Evolutionary conservation across 2,797 vertebrate genomes (phyloP), one percentile per base, ranked within the genome.

Genomic region (Sciurus vulgaris): DNA sequence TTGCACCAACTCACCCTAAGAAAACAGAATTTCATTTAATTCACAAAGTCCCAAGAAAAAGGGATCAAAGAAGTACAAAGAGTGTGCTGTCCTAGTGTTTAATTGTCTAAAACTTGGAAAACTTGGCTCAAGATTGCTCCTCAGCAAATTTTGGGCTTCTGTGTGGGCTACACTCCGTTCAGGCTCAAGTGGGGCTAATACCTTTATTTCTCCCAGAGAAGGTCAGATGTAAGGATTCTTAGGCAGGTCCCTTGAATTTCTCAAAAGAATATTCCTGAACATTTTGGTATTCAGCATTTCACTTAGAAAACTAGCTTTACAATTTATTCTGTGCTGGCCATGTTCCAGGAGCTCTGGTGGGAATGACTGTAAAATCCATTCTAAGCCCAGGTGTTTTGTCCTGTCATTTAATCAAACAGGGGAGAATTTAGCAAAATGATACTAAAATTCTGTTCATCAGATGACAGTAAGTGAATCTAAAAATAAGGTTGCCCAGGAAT

Each of bases 81-180:
- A 81, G 7, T 86, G n/a, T 26, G 5, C 30, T 38, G 5, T 38
- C 5, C 38, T 94, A 63, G 8, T 18, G 3, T 82, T 44, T 91
- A n/a, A 22, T 24, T 7, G 17, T 79, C 38, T 63, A 54, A 94
- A 85, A 89, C 14, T 63, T 86, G 44, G 38, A 30, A 44, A 83
- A 83, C 15, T 86, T 44, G 24, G 2, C 47, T 92, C 44, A 85
- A 85, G n/a, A 72, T 41, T 72, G 47, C 24, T 69, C n/a, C 47
- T 93, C 51, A 61, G 33, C 7, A 77, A 89, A 93, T 54, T 63
- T 35, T 20, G 65, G 22, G 59, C n/a, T 96, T 95, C 72, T 84
- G 15, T 47, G 33, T 54, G 65, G 41, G 6, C 30, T 91, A 7
- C n/a, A 70, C 56, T 51, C 86, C 51, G 65, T 2, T 51, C 28